These are phyloP conservation scores for Hestina assimilis DNA, from an alignment of 1,140 invertebrate species.

Conservation along the genomic window DNA sequence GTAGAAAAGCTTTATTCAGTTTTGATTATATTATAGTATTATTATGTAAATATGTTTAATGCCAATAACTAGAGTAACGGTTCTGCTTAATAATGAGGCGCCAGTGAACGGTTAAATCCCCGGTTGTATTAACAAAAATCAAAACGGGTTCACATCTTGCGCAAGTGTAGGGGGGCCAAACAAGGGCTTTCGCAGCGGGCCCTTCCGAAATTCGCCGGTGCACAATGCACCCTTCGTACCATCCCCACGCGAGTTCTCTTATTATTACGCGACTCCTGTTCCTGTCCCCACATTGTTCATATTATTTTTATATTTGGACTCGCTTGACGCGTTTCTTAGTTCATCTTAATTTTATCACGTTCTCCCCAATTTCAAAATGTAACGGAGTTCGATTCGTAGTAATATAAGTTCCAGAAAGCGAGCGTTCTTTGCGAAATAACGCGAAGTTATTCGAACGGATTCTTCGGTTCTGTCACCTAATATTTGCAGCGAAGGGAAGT, in stretches of 20 bases:
- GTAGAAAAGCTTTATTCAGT: neutral
- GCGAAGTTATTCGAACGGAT: constrained; percentile 56
- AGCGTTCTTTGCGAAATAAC: constrained; percentile 49
- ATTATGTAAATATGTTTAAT: neutral
- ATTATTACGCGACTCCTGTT: constrained; percentile 74
- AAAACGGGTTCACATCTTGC: constrained; percentile 76
- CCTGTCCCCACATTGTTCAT: constrained; percentile 75
- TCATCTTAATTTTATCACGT: constrained; percentile 30
- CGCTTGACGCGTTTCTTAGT: constrained; percentile 59
- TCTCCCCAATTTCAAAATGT: neutral
- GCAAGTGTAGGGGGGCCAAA: constrained; percentile 74
- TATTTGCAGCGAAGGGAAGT: constrained; percentile 76
- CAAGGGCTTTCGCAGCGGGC: constrained; percentile 69
- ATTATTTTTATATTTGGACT: constrained; percentile 73
- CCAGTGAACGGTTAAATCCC: constrained; percentile 44
- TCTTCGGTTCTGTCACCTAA: constrained; percentile 70
- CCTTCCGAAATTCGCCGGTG: constrained; percentile 75
- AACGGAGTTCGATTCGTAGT: neutral
- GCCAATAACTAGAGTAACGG: constrained; percentile 33
- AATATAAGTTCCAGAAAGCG: constrained; percentile 17
- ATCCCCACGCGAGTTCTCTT: constrained; percentile 75
- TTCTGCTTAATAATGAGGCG: constrained; percentile 26
- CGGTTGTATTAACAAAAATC: constrained; percentile 64
- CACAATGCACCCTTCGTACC: constrained; percentile 77
- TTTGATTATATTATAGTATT: neutral